phyloP scores from a whole-genome alignment of 2,888 invertebrate genomes.

The Eupithecia pulchellata region DNA sequence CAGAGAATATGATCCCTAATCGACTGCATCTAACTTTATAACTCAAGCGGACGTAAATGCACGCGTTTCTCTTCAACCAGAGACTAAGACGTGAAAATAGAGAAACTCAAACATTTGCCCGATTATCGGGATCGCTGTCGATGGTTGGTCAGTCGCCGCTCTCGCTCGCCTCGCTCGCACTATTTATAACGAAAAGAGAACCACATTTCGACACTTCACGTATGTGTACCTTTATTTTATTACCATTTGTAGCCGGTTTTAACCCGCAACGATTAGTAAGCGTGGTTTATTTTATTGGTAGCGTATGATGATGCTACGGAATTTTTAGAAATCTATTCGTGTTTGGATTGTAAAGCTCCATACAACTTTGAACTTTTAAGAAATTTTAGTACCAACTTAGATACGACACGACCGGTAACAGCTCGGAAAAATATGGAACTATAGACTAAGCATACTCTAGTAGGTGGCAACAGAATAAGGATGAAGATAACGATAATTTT shows the following conservation, averaged over 20 bases:
- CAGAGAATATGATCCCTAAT: neutral
- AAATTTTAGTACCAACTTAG: too few relatives aligned
- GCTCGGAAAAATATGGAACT: neutral
- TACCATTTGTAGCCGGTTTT: conserved; percentile 83
- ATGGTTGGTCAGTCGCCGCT: conserved; percentile 78
- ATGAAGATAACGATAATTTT: neutral
- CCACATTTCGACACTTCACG: conserved; percentile 78
- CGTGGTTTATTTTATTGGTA: conserved; percentile 75
- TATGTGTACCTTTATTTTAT: conserved; percentile 81
- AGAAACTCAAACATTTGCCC: conserved; percentile 82
- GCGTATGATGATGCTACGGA: conserved; percentile 68
- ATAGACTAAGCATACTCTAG: neutral
- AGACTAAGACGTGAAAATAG: conserved; percentile 82
- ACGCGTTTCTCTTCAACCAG: conserved; percentile 57
- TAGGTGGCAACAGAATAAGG: neutral
- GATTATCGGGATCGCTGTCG: conserved; percentile 83
- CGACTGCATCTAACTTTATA: neutral
- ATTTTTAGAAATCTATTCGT: conserved; percentile 51
- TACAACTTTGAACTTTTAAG: conserved; percentile 6
- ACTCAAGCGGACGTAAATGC: conserved; percentile 56
- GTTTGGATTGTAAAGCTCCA: conserved; percentile 40
- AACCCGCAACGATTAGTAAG: conserved; percentile 78
- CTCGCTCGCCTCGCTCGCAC: conserved; percentile 73
- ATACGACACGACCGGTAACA: neutral
- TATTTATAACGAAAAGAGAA: conserved; percentile 83